Evolutionary conservation across 2,888 invertebrate species (phyloP).

Genomic region (Petrophora chlorosata): DNA sequence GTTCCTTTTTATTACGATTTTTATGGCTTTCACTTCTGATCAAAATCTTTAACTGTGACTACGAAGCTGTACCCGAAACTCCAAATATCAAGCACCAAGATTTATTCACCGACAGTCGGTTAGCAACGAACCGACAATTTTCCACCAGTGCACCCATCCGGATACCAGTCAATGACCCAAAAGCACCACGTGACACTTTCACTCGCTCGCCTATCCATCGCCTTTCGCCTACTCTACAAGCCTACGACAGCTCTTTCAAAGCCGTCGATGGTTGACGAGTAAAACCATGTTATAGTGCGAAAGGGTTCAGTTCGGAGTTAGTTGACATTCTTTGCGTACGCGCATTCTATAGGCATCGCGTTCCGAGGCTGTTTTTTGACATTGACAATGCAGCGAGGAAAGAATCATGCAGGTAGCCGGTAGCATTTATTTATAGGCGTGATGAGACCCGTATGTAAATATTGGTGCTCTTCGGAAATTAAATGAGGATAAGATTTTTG

Average conservation of each 20-base stretch:
- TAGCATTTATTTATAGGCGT: conserved; percentile 21
- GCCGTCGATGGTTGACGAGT: conserved; percentile 7
- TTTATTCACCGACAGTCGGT: conserved; percentile 10
- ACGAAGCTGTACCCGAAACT: no score
- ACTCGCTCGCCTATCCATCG: conserved; percentile 27
- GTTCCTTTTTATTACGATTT: no score
- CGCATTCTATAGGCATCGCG: conserved; percentile 19
- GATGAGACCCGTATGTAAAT: conserved; percentile 7
- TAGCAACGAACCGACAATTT: conserved; percentile 41
- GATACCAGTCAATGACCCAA: conserved; percentile 53
- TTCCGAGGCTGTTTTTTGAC: conserved; percentile 50
- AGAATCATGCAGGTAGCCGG: conserved; percentile 18
- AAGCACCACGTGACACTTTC: conserved; percentile 46
- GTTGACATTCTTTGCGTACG: conserved; percentile 25
- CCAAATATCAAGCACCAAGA: not conserved
- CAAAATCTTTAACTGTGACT: no score
- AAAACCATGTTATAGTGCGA: conserved; percentile 8
- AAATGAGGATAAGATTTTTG: not conserved
- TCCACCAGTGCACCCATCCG: conserved; percentile 48
- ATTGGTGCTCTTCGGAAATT: not conserved
- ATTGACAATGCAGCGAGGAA: conserved; percentile 49
- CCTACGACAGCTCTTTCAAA: not conserved
- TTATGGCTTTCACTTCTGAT: no score
- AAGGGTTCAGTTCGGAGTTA: conserved; percentile 11
- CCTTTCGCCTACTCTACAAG: conserved; percentile 13